phyloP scores from a whole-genome alignment of 2,888 invertebrate genomes.

The Pogonocherus hispidulus region DNA sequence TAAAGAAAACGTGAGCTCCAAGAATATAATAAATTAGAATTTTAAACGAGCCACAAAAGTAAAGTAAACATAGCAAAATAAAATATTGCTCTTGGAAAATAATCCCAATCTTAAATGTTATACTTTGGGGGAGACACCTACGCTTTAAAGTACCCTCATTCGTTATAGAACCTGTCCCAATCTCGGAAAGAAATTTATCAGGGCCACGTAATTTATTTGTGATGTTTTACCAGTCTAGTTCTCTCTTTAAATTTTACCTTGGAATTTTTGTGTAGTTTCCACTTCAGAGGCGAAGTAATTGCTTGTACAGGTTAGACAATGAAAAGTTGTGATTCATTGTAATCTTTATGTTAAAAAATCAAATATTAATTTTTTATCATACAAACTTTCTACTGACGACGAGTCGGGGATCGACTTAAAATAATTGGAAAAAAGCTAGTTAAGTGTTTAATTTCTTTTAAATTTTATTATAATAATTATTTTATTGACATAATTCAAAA shows the following conservation, averaged over 20 bases:
- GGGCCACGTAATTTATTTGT: constrained; percentile 28
- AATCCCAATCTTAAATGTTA: constrained; percentile 8
- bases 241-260: constrained; percentile 27
- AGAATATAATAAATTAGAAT: not conserved
- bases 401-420: too few relatives aligned
- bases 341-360: too few relatives aligned
- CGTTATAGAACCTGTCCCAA: constrained; percentile 23
- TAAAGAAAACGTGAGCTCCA: not conserved
- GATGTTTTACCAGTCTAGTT: constrained; percentile 34
- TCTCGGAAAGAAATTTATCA: constrained; percentile 26
- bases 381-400: too few relatives aligned
- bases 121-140: constrained; percentile 3
- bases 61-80: constrained; percentile 2
- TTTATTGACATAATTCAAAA: too few relatives aligned
- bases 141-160: constrained; percentile 9
- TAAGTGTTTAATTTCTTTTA: too few relatives aligned
- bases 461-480: too few relatives aligned
- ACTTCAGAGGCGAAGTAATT: constrained; percentile 18
- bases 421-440: too few relatives aligned
- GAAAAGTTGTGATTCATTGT: constrained; percentile 16
- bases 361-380: too few relatives aligned
- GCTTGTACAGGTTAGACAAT: constrained; percentile 2
- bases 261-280: constrained; percentile 18
- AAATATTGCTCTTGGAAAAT: constrained; percentile 6
- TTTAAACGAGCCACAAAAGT: not conserved